Evolutionary conservation across 2,888 invertebrate species (phyloP).

Genomic region (Anodontia alba): DNA sequence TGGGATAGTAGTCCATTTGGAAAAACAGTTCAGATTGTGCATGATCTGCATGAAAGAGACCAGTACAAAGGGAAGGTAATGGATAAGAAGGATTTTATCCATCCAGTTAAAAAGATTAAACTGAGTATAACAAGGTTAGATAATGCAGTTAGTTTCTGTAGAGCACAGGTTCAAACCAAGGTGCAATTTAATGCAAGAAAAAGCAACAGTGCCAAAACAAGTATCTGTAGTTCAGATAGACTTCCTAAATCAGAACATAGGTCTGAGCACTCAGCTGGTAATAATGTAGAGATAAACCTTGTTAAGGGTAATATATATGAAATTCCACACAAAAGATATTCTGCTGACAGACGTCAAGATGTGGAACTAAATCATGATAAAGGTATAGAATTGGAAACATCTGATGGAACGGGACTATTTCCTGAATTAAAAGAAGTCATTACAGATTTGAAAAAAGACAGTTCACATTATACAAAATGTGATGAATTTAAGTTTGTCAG

Average conservation of each 20-base stretch:
- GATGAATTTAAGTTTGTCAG: no score
- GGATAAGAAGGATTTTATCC: conserved; percentile 45
- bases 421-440: no score
- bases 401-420: not conserved
- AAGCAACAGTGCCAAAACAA: not conserved
- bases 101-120: conserved; percentile 43
- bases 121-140: conserved; percentile 53
- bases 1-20: not conserved
- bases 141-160: conserved; percentile 59
- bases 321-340: not conserved
- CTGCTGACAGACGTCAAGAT: not conserved
- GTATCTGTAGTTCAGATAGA: not conserved
- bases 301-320: not conserved
- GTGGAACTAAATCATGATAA: not conserved
- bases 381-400: not conserved
- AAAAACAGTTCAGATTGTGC: not conserved
- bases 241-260: not conserved
- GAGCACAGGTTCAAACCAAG: conserved; percentile 38
- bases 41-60: not conserved
- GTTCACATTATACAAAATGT: no score
- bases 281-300: not conserved
- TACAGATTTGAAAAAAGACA: no score
- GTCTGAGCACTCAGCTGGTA: not conserved
- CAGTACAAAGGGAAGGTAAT: not conserved
- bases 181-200: not conserved